Evolutionary conservation across 2,113 vertebrate genomes (phyloP).

Genomic region (Lophura nycthemera): DNA sequence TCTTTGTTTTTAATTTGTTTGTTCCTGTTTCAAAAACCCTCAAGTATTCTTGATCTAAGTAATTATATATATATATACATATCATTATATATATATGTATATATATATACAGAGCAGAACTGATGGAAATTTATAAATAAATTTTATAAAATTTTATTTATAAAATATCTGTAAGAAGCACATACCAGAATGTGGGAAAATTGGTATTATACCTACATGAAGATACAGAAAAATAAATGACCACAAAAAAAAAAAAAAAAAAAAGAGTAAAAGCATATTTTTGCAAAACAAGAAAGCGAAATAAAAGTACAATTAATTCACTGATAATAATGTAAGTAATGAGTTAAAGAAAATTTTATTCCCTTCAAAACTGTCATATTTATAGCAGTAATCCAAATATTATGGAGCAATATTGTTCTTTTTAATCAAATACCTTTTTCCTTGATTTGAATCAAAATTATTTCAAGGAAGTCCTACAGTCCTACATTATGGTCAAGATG

Average conservation of each 20-base stretch:
- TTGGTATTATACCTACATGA: neutral
- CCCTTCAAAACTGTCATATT: neutral
- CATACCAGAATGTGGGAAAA: neutral
- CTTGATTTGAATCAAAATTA: neutral
- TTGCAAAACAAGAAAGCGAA: neutral
- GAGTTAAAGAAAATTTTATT: neutral
- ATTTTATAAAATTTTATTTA: neutral
- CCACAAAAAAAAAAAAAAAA: neutral
- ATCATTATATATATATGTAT: no score
- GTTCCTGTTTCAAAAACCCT: neutral
- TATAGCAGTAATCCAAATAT: neutral
- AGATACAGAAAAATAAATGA: neutral
- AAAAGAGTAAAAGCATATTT: neutral
- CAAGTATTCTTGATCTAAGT: neutral
- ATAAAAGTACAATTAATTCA: no score
- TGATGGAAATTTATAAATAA: neutral
- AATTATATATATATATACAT: no score
- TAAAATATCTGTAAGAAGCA: neutral
- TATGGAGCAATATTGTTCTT: neutral
- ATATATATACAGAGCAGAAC: neutral
- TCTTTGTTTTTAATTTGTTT: fast-evolving
- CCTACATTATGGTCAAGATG: neutral
- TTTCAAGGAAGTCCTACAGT: neutral
- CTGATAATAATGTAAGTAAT: neutral
- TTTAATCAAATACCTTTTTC: neutral